Evolutionary conservation across 2,113 vertebrate genomes (phyloP).

Genomic region (Martes martes): DNA sequence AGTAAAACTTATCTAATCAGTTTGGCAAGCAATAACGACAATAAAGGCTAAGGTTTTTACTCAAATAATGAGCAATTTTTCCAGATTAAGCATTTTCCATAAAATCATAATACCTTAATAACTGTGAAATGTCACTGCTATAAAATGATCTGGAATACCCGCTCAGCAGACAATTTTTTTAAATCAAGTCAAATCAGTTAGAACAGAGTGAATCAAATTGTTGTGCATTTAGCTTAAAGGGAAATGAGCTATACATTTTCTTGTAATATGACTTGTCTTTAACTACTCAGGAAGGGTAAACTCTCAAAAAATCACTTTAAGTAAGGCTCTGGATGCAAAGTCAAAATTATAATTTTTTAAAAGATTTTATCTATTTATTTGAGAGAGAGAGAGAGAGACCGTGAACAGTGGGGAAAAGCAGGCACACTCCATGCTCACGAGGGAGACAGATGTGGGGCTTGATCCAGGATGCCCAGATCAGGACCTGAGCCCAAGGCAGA

Average conservation of each 20-base stretch:
- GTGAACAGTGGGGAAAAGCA: not conserved
- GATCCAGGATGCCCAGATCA: not conserved
- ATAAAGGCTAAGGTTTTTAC: not conserved
- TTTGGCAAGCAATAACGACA: not conserved
- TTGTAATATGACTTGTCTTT: not conserved
- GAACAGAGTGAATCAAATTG: not conserved
- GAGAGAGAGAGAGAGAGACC: not conserved
- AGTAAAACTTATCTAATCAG: not conserved
- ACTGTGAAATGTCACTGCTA: conserved; percentile 6
- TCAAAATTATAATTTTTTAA: not conserved
- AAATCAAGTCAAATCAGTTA: conserved; percentile 26
- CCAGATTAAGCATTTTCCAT: not conserved
- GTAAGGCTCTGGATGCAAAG: not conserved
- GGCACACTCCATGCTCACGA: not conserved
- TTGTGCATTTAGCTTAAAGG: not conserved
- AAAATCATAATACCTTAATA: not conserved
- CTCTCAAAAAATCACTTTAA: not conserved
- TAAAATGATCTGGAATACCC: conserved; percentile 31
- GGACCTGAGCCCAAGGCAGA: not conserved
- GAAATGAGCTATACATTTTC: not conserved
- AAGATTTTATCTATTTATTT: not conserved
- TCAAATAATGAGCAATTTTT: conserved; percentile 7
- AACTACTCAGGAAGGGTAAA: not conserved
- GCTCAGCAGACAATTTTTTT: not conserved
- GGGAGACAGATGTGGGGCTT: not conserved